Conservation (phyloP, 2,797 vertebrate species). For the Acrossocheilus fasciatus region DNA sequence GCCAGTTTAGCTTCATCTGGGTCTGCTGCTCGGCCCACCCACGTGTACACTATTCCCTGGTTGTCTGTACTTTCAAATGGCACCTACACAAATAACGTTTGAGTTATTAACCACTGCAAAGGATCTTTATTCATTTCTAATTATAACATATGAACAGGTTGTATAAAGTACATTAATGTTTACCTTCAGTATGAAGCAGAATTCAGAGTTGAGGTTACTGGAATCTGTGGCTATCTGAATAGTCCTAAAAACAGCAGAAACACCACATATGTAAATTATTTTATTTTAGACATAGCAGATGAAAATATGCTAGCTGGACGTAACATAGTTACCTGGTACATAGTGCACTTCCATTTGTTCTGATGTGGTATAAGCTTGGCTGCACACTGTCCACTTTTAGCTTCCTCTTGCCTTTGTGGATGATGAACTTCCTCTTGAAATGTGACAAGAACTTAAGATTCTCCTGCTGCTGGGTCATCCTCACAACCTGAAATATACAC, state of each 20-base stretch:
- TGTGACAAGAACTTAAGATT: slow-evolving; percentile 98
- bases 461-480: slow-evolving; percentile 99
- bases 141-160: too few species aligned
- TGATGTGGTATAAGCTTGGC: slow-evolving; percentile 96
- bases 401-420: slow-evolving; percentile 96
- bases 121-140: neutral
- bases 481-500: slow-evolving; percentile 86
- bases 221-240: slow-evolving; percentile 95
- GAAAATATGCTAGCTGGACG: neutral
- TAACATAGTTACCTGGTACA: slow-evolving; percentile 86
- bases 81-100: slow-evolving; percentile 78
- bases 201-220: slow-evolving; percentile 93
- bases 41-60: slow-evolving; percentile 97
- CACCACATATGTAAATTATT: neutral
- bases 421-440: slow-evolving; percentile 98
- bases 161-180: neutral
- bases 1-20: slow-evolving; percentile 96
- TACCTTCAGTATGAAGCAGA: slow-evolving; percentile 98
- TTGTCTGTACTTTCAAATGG: slow-evolving; percentile 99
- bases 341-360: slow-evolving; percentile 95
- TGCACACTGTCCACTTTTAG: slow-evolving; percentile 83
- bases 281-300: neutral
- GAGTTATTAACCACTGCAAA: neutral
- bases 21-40: slow-evolving; percentile 95
- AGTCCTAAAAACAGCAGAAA: slow-evolving; percentile 79